phyloP scores from a whole-genome alignment of 2,888 invertebrate species.

The Tolmerus cingulatus region DNA sequence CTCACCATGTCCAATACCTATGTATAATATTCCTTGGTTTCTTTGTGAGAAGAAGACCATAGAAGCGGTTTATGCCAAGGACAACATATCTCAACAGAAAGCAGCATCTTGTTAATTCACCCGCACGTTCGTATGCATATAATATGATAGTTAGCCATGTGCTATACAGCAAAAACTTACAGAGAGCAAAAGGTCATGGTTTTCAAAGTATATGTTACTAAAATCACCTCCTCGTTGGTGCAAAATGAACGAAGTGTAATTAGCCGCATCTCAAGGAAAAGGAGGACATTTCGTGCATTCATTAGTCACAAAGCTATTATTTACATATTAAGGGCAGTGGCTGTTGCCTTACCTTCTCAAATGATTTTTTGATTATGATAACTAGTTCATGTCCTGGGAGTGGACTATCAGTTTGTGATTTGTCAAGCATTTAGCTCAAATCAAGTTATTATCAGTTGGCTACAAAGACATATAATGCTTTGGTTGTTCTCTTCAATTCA shows the following conservation, averaged over 20 bases:
- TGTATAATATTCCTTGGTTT: not conserved
- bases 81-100: not conserved
- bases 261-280: not conserved
- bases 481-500: not conserved
- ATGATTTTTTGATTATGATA: not conserved
- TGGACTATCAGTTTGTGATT: not conserved
- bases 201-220: not conserved
- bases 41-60: not conserved
- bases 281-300: not conserved
- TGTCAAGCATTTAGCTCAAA: not conserved
- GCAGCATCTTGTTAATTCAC: not conserved
- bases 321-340: not conserved
- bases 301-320: not conserved
- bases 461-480: not conserved
- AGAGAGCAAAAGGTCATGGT: not conserved
- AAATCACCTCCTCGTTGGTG: not conserved
- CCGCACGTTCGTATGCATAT: not conserved
- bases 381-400: not conserved
- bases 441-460: not conserved
- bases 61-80: not conserved
- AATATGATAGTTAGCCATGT: not conserved
- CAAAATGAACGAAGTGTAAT: not conserved
- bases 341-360: not conserved
- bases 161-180: not conserved
- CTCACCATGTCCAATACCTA: not conserved